These are phyloP conservation scores for Hemistola chrysoprasaria DNA, from an alignment of 2,888 invertebrate species.

Conservation along the genomic window DNA sequence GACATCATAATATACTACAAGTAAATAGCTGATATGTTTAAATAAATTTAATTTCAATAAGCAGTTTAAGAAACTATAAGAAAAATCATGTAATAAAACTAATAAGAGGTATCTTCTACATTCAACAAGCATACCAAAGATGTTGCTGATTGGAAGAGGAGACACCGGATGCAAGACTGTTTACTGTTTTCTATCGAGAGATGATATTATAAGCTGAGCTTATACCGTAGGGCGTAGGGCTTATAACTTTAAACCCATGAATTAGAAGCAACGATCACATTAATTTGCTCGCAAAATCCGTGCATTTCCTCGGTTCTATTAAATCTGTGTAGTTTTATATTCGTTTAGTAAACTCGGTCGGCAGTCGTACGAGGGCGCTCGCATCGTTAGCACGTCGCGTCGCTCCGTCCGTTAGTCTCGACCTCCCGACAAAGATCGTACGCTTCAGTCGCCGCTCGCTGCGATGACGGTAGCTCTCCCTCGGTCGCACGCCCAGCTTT, in stretches of 20 bases:
- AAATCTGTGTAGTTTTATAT: conserved; percentile 30
- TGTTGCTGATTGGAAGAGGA: neutral
- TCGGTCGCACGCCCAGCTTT: conserved; percentile 56
- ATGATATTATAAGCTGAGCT: conserved; percentile 10
- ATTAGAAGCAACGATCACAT: conserved; percentile 45
- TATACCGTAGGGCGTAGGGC: conserved; percentile 19
- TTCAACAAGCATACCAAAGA: no score
- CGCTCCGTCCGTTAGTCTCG: conserved; percentile 33
- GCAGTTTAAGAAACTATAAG: no score
- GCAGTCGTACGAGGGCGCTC: conserved; percentile 71
- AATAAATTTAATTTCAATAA: no score
- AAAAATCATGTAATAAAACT: no score
- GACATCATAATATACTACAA: no score
- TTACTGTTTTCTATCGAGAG: conserved; percentile 6
- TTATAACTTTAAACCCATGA: conserved; percentile 37
- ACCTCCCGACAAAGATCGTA: conserved; percentile 28
- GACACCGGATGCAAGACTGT: neutral
- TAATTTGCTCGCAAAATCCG: conserved; percentile 49
- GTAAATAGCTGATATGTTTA: no score
- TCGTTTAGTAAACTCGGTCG: conserved; percentile 31
- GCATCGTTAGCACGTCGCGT: conserved; percentile 57
- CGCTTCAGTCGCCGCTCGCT: conserved; percentile 24
- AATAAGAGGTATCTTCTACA: no score
- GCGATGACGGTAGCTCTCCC: conserved; percentile 52
- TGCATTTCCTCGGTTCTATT: conserved; percentile 55